Evolutionary conservation across 2,113 vertebrate species (phyloP), one percentile per base, ranked within the genome.

Genomic region (Amphiprion percula): DNA sequence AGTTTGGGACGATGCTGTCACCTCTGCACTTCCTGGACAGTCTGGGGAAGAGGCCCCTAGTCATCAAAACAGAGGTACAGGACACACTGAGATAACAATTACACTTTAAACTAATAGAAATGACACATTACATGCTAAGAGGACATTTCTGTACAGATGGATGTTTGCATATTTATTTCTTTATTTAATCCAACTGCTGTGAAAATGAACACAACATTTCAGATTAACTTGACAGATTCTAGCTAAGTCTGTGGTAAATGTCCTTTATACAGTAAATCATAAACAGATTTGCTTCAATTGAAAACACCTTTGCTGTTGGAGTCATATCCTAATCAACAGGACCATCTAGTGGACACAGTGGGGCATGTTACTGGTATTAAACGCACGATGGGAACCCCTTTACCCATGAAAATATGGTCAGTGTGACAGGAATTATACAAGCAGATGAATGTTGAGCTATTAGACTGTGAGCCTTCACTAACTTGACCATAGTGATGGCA

Each of bases 11-110:
- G 61, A 96, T 98, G 96, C 95, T 98, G 56, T 96, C 97, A 0
- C 97, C 97, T 0, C 94, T 99, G 80, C 97, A 98, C 88, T 97
- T 99, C 90, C 91, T 98, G 93, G 96, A 97, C 87, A 97, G 96
- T 85, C 92, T 97, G 83, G 96, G 96, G 54, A 99, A 97, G 90
- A 95, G 96, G 85, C 94, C 97, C 15, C 91, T 96, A 23, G 93
- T 96, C 0, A 95, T 99, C 91, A 99, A 98, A 90, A 95, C 95
- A 26, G 97, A 99, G 97, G 97, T 98, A 90, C 87, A 92, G 10
- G 15, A 56, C 59, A 49, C 46, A 39, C 3, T 33, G 14, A 33
- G 17, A 59, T 3, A 37, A 33, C 26, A 14, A 14, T 11, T 28
- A 49, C 49, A 3, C 24, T 49, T 67, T 47, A 64, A 52, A 69